phyloP scores from a whole-genome alignment of 2,113 vertebrate species.

The Accipiter cooperii region DNA sequence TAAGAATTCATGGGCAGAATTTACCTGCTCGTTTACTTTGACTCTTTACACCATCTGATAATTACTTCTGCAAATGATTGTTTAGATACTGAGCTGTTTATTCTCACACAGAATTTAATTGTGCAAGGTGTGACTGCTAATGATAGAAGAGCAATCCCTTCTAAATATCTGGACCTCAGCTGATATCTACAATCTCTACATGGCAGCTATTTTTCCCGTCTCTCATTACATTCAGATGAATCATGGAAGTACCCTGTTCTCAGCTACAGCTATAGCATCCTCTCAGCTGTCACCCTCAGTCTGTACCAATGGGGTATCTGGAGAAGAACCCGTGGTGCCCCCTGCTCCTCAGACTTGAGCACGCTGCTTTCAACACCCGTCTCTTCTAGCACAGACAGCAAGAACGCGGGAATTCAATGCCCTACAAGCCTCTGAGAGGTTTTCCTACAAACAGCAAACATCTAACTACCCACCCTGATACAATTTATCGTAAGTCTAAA shows the following conservation, averaged over 20 bases:
- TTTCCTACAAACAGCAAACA: background rate
- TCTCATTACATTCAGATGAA: background rate
- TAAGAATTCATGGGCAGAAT: background rate
- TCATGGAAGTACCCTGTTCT: fast-evolving
- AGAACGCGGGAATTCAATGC: background rate
- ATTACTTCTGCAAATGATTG: background rate
- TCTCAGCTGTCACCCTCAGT: background rate
- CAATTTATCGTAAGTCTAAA: background rate
- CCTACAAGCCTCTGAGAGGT: background rate
- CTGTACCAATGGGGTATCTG: background rate
- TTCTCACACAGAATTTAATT: background rate
- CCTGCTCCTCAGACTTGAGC: background rate
- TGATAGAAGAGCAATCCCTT: background rate
- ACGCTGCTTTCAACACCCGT: background rate
- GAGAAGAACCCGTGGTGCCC: background rate
- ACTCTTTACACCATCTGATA: background rate
- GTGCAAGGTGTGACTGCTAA: background rate
- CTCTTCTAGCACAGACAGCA: background rate
- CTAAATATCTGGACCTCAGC: background rate
- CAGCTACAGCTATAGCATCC: background rate
- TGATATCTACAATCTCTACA: background rate
- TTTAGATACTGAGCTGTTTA: background rate
- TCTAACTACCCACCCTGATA: background rate
- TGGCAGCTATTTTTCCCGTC: background rate
- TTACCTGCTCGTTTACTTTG: background rate